These are phyloP conservation scores for Cacoxenus indagator DNA, from an alignment of 2,888 invertebrate genomes.

Conservation along the genomic window DNA sequence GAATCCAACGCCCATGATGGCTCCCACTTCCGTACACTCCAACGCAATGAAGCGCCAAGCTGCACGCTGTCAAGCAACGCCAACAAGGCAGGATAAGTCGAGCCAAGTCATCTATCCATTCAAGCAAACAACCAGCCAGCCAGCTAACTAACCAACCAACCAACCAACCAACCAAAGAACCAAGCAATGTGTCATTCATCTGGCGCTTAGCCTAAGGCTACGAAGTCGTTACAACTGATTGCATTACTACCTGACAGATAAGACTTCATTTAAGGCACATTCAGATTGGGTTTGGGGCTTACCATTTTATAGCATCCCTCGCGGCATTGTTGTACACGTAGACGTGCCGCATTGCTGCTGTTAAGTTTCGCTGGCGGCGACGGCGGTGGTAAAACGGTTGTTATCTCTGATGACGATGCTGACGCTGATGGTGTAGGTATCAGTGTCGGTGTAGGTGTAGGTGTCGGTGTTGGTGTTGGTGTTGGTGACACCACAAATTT, in stretches of 20 bases:
- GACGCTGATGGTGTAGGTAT: background rate
- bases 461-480: background rate
- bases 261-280: constrained; percentile 17
- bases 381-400: background rate
- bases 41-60: too few relatives aligned
- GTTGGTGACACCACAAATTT: background rate
- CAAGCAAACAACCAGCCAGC: background rate
- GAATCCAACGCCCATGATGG: background rate
- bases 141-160: background rate
- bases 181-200: background rate
- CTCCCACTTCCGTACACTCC: too few relatives aligned
- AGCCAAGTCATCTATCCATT: background rate
- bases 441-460: background rate
- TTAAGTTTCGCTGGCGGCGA: background rate
- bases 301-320: constrained; percentile 23
- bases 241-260: constrained; percentile 20
- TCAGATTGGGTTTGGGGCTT: constrained; percentile 3
- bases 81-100: too few relatives aligned
- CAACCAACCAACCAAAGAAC: background rate
- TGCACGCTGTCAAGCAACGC: too few relatives aligned
- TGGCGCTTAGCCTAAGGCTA: constrained; percentile 14
- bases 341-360: background rate
- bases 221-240: constrained; percentile 17
- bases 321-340: constrained; percentile 14
- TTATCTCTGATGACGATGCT: background rate